Conservation (phyloP, 2,888 invertebrate genomes). For the Acronicta alni region DNA sequence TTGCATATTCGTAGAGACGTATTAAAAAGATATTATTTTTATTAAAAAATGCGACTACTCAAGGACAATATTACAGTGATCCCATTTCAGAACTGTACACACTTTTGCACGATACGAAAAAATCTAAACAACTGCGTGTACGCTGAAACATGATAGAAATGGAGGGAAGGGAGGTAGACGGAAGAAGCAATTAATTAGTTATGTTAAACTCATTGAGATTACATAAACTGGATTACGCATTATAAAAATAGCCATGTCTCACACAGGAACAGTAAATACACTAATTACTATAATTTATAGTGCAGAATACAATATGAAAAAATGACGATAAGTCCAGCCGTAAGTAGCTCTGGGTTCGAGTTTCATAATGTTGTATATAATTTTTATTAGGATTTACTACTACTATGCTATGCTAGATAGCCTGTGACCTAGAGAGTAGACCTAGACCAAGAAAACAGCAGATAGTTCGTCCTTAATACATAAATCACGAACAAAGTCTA, state of each 20-base stretch:
- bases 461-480: no score
- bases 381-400: no score
- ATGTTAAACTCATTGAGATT: constrained; percentile 24
- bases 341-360: no score
- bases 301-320: neutral
- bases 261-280: neutral
- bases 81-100: constrained; percentile 10
- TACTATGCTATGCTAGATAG: no score
- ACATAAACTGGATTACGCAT: constrained; percentile 22
- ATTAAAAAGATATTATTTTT: neutral
- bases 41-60: neutral
- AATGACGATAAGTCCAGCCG: no score
- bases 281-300: neutral
- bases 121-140: constrained; percentile 43
- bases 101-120: constrained; percentile 45
- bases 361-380: no score
- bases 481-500: no score
- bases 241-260: constrained; percentile 1
- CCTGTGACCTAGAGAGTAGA: no score
- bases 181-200: constrained; percentile 31
- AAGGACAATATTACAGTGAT: neutral
- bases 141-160: constrained; percentile 19
- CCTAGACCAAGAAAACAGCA: no score
- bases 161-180: constrained; percentile 35
- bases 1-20: neutral